Percentiles rank a stretch among this genome's conserved stretches.
These are phyloP conservation scores for Sinohyriopsis cumingii DNA, from an alignment of 2,888 invertebrate species.

Conservation along the genomic window DNA sequence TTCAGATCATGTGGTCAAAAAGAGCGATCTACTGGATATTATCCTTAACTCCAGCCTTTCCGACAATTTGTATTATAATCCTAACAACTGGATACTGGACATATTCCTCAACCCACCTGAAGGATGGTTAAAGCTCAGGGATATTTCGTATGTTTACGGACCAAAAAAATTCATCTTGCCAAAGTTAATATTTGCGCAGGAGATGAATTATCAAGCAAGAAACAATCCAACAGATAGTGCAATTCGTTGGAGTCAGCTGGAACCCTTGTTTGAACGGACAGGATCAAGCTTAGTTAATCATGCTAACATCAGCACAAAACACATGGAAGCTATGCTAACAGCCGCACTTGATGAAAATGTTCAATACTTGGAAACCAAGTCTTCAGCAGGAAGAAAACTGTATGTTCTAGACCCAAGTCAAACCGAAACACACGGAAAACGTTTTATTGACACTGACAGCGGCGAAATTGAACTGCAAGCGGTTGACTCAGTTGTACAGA, in stretches of 20 bases:
- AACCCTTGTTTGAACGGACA: slow-evolving; percentile 17
- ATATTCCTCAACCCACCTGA: slow-evolving; percentile 24
- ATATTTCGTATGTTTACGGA: slow-evolving; percentile 5
- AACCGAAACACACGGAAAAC: slow-evolving; percentile 12
- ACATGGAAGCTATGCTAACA: slow-evolving; percentile 25
- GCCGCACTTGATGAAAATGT: slow-evolving; percentile 29
- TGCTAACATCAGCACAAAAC: slow-evolving; percentile 13
- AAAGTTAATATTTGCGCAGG: slow-evolving; percentile 17
- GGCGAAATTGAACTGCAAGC: slow-evolving; percentile 19
- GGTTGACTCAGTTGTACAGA: slow-evolving; percentile 6
- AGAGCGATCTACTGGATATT: slow-evolving; percentile 20
- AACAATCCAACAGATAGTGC: slow-evolving; percentile 20
- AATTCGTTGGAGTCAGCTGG: slow-evolving; percentile 20
- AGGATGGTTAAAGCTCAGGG: slow-evolving; percentile 22
- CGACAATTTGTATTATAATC: slow-evolving; percentile 20
- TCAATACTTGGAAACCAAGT: slow-evolving; percentile 30
- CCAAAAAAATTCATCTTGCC: slow-evolving; percentile 13
- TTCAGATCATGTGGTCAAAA: slow-evolving; percentile 27
- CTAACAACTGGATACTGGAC: slow-evolving; percentile 17
- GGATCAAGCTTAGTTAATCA: slow-evolving; percentile 20
- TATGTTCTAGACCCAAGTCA: slow-evolving; percentile 22
- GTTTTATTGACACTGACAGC: slow-evolving; percentile 11
- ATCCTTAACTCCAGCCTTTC: slow-evolving; percentile 10
- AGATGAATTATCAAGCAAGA: slow-evolving; percentile 15
- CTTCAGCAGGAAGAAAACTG: slow-evolving; percentile 13